Percentiles rank a stretch among this genome's conserved stretches.
These are phyloP conservation scores for Meriones psammophilus DNA, from an alignment of 2,797 vertebrate genomes.

Conservation along the genomic window DNA sequence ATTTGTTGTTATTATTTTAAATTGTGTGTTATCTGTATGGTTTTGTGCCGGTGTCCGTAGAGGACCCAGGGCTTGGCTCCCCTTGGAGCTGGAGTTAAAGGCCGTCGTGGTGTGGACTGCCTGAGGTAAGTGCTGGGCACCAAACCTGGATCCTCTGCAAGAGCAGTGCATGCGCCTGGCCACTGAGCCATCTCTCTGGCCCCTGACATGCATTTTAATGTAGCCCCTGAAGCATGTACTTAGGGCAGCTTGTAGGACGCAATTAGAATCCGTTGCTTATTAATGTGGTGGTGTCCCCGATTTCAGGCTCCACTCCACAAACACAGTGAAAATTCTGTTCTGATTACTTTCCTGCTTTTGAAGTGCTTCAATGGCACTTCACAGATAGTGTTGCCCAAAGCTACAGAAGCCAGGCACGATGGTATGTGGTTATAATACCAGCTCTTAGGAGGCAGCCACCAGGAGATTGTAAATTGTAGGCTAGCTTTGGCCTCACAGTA, in stretches of 20 bases:
- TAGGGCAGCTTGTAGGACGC: background rate
- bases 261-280: background rate
- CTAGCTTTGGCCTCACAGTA: background rate
- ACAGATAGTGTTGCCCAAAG: background rate
- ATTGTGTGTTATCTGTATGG: background rate
- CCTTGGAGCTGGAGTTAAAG: background rate
- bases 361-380: background rate
- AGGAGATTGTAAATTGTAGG: background rate
- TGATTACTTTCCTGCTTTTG: background rate
- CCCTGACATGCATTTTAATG: background rate
- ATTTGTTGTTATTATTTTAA: background rate
- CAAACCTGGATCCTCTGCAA: background rate
- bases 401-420: background rate
- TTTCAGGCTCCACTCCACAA: background rate
- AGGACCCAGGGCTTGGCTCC: background rate
- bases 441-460: background rate
- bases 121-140: background rate
- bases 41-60: background rate
- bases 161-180: background rate
- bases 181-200: background rate
- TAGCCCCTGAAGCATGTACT: background rate
- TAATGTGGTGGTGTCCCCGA: background rate
- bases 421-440: background rate
- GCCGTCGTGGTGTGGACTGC: background rate
- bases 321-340: background rate